Conservation (phyloP, 2,113 vertebrate species). For the Limanda limanda region DNA sequence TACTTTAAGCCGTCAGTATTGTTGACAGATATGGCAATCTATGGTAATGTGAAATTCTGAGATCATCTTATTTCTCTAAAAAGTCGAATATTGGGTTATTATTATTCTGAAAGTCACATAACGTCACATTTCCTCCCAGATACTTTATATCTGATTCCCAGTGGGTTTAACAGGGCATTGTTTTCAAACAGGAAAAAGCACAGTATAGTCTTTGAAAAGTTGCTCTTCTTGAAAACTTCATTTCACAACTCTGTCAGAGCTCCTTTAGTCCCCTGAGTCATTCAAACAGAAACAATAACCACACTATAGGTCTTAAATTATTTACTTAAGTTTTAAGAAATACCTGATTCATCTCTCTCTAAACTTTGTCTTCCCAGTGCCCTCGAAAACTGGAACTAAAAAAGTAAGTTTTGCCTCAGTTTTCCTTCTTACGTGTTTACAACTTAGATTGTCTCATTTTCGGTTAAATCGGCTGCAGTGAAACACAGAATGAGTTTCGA, state of each 20-base stretch:
- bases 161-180: not conserved
- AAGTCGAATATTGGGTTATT: not conserved
- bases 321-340: conserved; percentile 6
- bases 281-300: not conserved
- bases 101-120: no score
- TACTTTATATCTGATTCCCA: not conserved
- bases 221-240: conserved; percentile 4
- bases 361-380: conserved; percentile 69
- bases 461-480: not conserved
- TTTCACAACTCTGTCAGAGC: conserved; percentile 25
- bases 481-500: conserved; percentile 19
- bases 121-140: not conserved
- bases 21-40: no score
- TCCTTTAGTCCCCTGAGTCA: conserved; percentile 12
- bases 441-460: not conserved
- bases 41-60: not conserved
- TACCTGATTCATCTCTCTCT: conserved; percentile 24
- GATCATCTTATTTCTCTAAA: not conserved
- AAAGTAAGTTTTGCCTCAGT: conserved; percentile 60
- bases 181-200: not conserved
- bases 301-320: conserved; percentile 11
- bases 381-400: conserved; percentile 84
- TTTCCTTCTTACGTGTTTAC: conserved; percentile 2
- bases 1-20: not conserved
- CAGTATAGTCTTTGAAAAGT: not conserved